Percentiles rank a stretch among this genome's conserved stretches.
Conservation (phyloP, 2,888 invertebrate species). For the Tetheella fluctuosa region DNA sequence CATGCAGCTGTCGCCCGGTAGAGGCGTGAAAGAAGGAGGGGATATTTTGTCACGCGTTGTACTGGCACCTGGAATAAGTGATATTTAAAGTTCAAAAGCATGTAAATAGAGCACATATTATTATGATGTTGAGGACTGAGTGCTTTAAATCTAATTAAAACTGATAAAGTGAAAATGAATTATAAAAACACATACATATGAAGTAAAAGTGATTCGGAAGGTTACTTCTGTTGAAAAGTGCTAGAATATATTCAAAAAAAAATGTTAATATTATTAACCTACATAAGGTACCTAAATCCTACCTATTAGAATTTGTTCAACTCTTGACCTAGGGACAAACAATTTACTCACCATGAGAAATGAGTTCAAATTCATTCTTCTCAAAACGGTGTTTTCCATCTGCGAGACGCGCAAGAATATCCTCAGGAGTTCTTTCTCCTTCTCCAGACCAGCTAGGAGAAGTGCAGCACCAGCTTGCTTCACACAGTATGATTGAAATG, state of each 20-base stretch:
- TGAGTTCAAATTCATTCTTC: slow-evolving; percentile 98
- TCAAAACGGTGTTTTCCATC: slow-evolving; percentile 96
- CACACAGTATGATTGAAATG: slow-evolving; percentile 97
- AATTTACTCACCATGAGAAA: slow-evolving; percentile 92
- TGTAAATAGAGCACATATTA: not conserved
- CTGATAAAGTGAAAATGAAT: too few species aligned
- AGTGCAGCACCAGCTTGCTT: slow-evolving; percentile 96
- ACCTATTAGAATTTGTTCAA: not conserved
- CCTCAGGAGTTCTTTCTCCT: slow-evolving; percentile 96
- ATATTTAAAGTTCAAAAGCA: not conserved
- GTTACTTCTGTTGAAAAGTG: too few species aligned
- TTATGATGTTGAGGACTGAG: too few species aligned
- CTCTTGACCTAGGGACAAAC: not conserved
- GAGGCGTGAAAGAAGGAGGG: slow-evolving; percentile 94
- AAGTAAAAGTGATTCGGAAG: too few species aligned
- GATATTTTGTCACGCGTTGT: slow-evolving; percentile 98
- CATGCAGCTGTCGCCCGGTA: slow-evolving; percentile 95
- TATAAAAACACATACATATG: too few species aligned
- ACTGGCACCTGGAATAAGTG: slow-evolving; percentile 90
- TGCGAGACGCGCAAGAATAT: slow-evolving; percentile 98
- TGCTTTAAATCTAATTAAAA: too few species aligned
- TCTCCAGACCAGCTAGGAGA: slow-evolving; percentile 94
- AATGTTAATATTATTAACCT: too few species aligned
- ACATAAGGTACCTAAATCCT: too few species aligned
- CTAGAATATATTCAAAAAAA: too few species aligned